Evolutionary conservation across 1,140 invertebrate genomes (phyloP).

Genomic region (Caenorhabditis briggsae): DNA sequence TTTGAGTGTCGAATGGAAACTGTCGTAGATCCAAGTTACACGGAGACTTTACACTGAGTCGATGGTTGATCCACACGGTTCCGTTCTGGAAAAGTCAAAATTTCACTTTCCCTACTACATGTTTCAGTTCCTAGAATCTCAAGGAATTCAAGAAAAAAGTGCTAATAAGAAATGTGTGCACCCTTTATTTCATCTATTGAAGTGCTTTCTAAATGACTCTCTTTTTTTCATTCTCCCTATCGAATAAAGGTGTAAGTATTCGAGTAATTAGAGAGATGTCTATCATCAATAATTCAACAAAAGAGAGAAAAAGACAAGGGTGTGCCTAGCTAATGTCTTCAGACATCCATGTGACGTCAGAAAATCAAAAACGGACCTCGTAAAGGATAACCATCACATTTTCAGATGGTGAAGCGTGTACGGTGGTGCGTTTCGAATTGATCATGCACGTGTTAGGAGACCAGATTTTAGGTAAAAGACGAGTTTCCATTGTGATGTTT

Average conservation of each 20-base stretch:
- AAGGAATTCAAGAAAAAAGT: constrained; percentile 19
- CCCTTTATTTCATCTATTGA: constrained; percentile 5
- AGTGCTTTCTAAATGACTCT: constrained; percentile 18
- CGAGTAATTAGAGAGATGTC: constrained; percentile 24
- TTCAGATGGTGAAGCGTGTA: constrained; percentile 76
- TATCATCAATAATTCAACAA: constrained; percentile 51
- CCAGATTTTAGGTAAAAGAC: constrained; percentile 73
- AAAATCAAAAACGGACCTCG: constrained; percentile 63
- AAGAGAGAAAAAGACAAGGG: constrained; percentile 10
- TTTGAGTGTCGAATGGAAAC: constrained; percentile 77
- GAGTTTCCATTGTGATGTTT: constrained; percentile 77
- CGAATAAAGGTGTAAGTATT: constrained; percentile 58
- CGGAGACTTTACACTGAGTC: constrained; percentile 75
- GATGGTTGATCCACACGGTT: constrained; percentile 77
- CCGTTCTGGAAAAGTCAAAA: constrained; percentile 69
- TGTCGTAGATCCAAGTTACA: constrained; percentile 74
- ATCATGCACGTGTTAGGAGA: constrained; percentile 77
- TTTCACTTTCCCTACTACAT: background rate
- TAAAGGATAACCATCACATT: constrained; percentile 77
- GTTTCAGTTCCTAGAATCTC: background rate
- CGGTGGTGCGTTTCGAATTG: constrained; percentile 73
- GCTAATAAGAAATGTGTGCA: background rate
- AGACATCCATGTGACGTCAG: constrained; percentile 17
- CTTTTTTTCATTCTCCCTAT: background rate
- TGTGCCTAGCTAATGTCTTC: background rate